Base-by-base conservation (phyloP, 2,113 vertebrate species). In the Tiliqua scincoides region DNA sequence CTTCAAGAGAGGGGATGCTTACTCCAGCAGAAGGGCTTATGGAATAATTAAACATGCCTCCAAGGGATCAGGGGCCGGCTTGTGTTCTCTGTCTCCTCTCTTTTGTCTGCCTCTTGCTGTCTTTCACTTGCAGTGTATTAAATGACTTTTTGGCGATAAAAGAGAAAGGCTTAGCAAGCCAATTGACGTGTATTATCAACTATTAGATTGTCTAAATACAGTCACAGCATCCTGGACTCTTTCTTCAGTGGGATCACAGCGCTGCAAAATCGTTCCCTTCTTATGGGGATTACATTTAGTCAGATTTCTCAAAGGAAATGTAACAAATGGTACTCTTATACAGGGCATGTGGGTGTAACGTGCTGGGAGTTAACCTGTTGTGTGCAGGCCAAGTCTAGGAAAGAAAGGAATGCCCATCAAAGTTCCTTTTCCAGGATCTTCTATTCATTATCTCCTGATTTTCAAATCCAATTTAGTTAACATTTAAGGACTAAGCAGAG, bases 1-100 rank as follows among this genome's bases (percentile, higher is more conserved):
- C 84, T 77, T 75, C 18, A 85, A 68, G 32, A 67, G 32, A 87
- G 61, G 73, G 65, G 54, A 67, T 62, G 75, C 20, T 87, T 68
- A 77, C 21, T 4, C 79, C 85, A 80, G 10, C 12, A 70, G 10
- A 27, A 75, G 86, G 30, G 11, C 40, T 30, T 15, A 87, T 78
- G 43, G 82, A 9, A 80, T 35, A 88, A 82, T 80, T 81, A 88
- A 81, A 72, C 0, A 1, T 12, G 0, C 0, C 30, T 65, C 37
- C 48, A 79, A 83, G 85, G 57, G 84, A 78, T 92, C 86, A 79
- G 85, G 21, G 80, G 27, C 54, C 32, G 79, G 81, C 48, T 85
- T 83, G 35, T 35, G 65, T 5, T 80, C 74, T 87, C 1, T 43
- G 25, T 62, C 27, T n/a, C 40, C 27, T 84, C 30, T 62, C 52